Conservation (phyloP, 2,797 vertebrate species). For the Chaenodraco wilsoni region DNA sequence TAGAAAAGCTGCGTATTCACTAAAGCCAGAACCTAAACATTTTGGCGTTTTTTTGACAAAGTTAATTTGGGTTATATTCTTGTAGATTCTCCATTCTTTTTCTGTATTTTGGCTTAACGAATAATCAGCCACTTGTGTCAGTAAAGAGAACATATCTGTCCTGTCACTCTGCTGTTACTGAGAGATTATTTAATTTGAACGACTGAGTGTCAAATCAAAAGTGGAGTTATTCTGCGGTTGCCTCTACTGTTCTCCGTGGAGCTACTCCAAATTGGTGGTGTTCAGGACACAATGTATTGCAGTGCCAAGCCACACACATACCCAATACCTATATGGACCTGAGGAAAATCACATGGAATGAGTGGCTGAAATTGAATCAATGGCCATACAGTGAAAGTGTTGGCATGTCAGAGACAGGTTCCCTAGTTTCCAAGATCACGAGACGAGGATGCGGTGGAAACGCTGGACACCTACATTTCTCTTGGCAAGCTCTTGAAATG, state of each 20-base stretch:
- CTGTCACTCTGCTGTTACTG: background rate
- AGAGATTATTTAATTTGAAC: slow-evolving; percentile 25
- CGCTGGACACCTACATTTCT: slow-evolving; percentile 21
- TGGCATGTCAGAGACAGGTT: slow-evolving; percentile 1
- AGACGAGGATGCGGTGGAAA: slow-evolving; percentile 16
- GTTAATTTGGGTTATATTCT: rapidly evolving
- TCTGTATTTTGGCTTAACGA: background rate
- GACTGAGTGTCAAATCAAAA: slow-evolving; percentile 25
- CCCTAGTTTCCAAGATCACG: background rate
- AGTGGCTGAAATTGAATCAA: slow-evolving; percentile 13
- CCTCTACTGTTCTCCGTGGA: background rate
- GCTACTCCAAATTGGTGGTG: slow-evolving; percentile 1
- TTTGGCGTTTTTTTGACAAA: background rate
- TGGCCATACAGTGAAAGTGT: background rate
- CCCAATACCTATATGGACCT: background rate
- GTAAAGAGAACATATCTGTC: background rate
- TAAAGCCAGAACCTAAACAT: background rate
- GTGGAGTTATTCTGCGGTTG: slow-evolving; percentile 22
- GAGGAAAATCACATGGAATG: slow-evolving; percentile 2
- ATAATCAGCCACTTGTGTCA: background rate
- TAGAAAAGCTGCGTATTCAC: background rate
- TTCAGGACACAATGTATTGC: background rate
- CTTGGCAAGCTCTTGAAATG: slow-evolving; percentile 16
- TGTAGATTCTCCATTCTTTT: no score
- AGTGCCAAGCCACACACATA: background rate